Evolutionary conservation across 2,113 vertebrate genomes (phyloP), one percentile per base, ranked within the genome.

Genomic region (Amblyopsis rosae): DNA sequence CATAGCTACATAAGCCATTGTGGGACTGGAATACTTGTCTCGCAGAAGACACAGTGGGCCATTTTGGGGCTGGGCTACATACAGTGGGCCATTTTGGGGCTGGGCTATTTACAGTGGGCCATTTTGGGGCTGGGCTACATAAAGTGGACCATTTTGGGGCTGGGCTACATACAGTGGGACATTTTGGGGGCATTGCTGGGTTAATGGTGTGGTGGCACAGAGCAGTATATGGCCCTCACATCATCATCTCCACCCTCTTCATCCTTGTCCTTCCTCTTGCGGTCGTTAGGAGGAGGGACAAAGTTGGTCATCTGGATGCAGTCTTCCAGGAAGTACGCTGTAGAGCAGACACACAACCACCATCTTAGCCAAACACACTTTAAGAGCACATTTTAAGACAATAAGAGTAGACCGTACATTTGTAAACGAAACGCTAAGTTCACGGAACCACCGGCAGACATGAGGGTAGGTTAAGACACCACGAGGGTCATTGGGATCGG

Each of bases 271-370:
- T 96, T 98, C 82, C 92, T 98, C 88, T 96, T 98, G 70, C 94
- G 95, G 65, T 99, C 97, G 68, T 91, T 92, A 1, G 96, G 95
- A 1, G 96, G 95, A 59, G 96, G 96, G 64, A 96, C 7, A 12
- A 99, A 99, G 63, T 92, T 87, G 10, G 98, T 97, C 96, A 99
- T 99, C 81, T 99, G 97, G 90, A 99, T 95, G 62, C 95, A 96
- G 45, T 99, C 98, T 76, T 99, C 98, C 80, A 99, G 87, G 84
- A 96, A 98, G 76, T 99, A 99, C 77, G 97, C 98, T 99, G 89
- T 0, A 35, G 33, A 12, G 79, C 75, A 16, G 3, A n/a, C 83
- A 16, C 7, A 16, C 6, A 49, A 13, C 12, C 3, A 35, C 35
- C 35, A 11, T 26, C 45, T 7, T 3, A 4, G 41, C 3, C 11